Percentiles rank a stretch among this genome's conserved stretches.
Conservation (phyloP, 2,797 vertebrate genomes). For the Chaenodraco wilsoni region DNA sequence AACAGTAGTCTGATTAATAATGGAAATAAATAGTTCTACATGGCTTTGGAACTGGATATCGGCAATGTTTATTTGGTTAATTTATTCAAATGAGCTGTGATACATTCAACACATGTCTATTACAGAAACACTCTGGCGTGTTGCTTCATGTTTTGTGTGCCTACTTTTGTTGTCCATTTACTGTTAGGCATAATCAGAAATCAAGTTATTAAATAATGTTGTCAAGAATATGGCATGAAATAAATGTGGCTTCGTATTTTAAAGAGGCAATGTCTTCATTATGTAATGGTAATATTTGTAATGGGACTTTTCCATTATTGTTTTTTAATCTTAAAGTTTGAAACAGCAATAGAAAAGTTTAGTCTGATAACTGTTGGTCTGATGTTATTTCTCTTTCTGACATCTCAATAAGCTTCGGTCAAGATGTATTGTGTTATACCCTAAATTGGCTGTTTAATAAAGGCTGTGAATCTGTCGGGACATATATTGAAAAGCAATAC, state of each 20-base stretch:
- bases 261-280: background rate
- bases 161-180: background rate
- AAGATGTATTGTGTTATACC: conserved; percentile 41
- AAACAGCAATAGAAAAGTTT: conserved; percentile 1
- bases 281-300: background rate
- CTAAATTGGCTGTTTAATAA: conserved; percentile 44
- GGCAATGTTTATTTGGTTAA: background rate
- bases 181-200: background rate
- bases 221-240: background rate
- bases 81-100: background rate
- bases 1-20: background rate
- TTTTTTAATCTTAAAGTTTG: background rate
- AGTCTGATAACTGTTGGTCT: conserved; percentile 4
- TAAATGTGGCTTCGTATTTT: background rate
- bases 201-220: background rate
- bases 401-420: conserved; percentile 31
- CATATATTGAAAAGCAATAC: conserved; percentile 45
- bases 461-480: conserved; percentile 49
- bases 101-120: background rate
- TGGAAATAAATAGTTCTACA: background rate
- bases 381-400: conserved; percentile 22
- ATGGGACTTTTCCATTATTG: background rate
- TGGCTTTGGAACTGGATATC: background rate
- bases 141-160: background rate
- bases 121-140: background rate